Evolutionary conservation across 2,888 invertebrate genomes (phyloP), one percentile per base, ranked within the genome.

Genomic region (Melanchra persicariae): DNA sequence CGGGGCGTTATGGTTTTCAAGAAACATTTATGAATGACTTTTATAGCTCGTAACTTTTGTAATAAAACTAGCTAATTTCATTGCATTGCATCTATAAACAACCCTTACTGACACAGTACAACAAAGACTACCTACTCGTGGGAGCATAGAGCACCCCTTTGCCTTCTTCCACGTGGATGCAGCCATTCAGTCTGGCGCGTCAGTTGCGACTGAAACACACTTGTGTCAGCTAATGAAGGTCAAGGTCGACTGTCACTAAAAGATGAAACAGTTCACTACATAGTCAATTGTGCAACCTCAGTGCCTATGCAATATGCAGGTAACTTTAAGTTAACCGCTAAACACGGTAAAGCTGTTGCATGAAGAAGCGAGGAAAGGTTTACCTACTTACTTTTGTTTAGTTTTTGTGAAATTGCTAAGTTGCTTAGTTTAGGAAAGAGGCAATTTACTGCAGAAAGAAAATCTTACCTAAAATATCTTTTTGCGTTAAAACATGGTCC

Each of bases 131-230:
- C 4, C 19, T n/a, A 52, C n/a, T 22, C 6, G 12, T 55, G 19
- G 15, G n/a, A 51, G 24, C 60, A 34, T 22, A 63, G 19, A 45
- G 30, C 43, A 62, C 43, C 63, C 37, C 54, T 70, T 24, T 54
- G 12, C 22, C 24, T 34, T 43, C 37, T 79, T 79, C 63, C 72
- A 30, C 77, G 63, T 81, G 77, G 67, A 58, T 67, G 82, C 61
- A 61, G 63, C 67, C 77, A 58, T 67, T 77, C 57, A 58, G 57
- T 8, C 0, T 4, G 22, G 10, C 61, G 51, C 54, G 24, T 57
- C 60, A 60, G 54, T 57, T 15, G 51, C 26, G 30, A 64, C 51
- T 65, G 52, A 63, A 52, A 37, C 34, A 75, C 64, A 66, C 49
- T 65, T 70, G 59, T 24, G 52, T 47, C 70, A 55, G 58, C 70